Conservation (phyloP, 2,797 vertebrate species). For the Balearica regulorum region DNA sequence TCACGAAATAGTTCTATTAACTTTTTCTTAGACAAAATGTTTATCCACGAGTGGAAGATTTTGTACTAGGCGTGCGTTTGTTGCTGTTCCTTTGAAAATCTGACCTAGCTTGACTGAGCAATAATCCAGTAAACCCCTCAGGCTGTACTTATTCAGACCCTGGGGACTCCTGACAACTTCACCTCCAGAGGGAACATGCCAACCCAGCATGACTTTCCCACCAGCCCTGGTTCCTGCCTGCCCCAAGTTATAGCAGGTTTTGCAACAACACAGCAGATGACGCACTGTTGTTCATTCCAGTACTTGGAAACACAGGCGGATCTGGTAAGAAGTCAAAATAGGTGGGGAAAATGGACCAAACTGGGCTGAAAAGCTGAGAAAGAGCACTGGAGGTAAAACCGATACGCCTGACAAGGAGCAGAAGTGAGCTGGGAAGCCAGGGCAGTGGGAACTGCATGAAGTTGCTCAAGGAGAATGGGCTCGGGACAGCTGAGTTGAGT, state of each 20-base stretch:
- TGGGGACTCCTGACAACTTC: background rate
- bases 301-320: background rate
- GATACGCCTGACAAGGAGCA: background rate
- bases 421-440: background rate
- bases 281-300: fast-evolving
- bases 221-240: background rate
- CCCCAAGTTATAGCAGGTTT: background rate
- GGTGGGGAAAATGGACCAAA: background rate
- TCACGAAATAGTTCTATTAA: background rate
- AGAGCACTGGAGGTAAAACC: background rate
- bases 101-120: background rate
- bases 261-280: background rate
- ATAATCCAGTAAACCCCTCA: background rate
- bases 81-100: background rate
- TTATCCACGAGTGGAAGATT: background rate
- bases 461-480: fast-evolving
- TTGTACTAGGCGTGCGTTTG: background rate
- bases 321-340: background rate
- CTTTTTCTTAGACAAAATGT: background rate
- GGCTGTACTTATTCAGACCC: background rate
- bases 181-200: background rate
- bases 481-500: fast-evolving
- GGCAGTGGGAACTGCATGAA: background rate
- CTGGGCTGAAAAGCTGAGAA: background rate
- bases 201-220: background rate